Percentiles rank a stretch among this genome's conserved stretches.
Evolutionary conservation across 1,140 invertebrate species (phyloP).

Genomic region (Cydia pomonella): DNA sequence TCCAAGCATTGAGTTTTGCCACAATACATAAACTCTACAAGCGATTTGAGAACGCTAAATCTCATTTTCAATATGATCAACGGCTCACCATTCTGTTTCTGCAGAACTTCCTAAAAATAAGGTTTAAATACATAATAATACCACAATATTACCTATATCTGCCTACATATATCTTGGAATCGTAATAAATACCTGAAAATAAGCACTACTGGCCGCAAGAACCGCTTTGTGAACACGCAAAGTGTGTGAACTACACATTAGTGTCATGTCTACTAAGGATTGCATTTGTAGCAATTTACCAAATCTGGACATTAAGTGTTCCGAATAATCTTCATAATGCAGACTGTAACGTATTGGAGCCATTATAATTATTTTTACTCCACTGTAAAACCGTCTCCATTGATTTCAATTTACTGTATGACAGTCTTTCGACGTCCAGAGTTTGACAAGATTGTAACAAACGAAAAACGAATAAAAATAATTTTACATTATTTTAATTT

Average conservation of each 20-base stretch:
- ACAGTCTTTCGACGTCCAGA: background rate
- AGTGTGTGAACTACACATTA: conserved; percentile 83
- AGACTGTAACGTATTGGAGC: conserved; percentile 76
- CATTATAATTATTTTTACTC: conserved; percentile 47
- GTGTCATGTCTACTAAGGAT: conserved; percentile 82
- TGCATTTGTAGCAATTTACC: conserved; percentile 83
- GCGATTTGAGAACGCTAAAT: conserved; percentile 70
- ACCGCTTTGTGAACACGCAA: conserved; percentile 83
- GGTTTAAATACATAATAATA: background rate
- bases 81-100: conserved; percentile 72
- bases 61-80: conserved; percentile 75
- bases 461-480: conserved; percentile 31
- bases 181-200: conserved; percentile 80
- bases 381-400: background rate
- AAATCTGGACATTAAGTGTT: conserved; percentile 81
- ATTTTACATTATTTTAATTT: conserved; percentile 1
- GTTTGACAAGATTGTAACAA: conserved; percentile 18
- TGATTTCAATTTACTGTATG: conserved; percentile 23
- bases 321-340: conserved; percentile 82
- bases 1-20: conserved; percentile 74
- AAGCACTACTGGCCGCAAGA: conserved; percentile 83
- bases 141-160: background rate
- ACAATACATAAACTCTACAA: conserved; percentile 77
- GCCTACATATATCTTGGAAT: background rate
- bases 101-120: conserved; percentile 64